Conservation (phyloP, 2,113 vertebrate genomes). For the Chionodraco myersi region DNA sequence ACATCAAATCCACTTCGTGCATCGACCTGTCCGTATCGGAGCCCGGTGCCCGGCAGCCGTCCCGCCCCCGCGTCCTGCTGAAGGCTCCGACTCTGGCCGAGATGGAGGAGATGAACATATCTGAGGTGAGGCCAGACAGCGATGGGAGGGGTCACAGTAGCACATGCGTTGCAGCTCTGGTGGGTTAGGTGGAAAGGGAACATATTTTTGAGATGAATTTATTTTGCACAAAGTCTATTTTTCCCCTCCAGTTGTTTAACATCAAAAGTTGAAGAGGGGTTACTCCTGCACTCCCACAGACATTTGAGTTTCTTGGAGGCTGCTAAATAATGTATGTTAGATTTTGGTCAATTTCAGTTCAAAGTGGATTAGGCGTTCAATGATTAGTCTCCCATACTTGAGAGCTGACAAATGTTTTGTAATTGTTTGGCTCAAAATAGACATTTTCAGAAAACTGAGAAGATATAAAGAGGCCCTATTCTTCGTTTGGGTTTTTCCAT, state of each 20-base stretch:
- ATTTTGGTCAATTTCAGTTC: too few species aligned
- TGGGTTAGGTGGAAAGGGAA: not conserved
- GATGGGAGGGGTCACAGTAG: not conserved
- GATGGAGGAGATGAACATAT: constrained; percentile 97
- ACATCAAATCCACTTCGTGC: constrained; percentile 90
- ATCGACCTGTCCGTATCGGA: constrained; percentile 87
- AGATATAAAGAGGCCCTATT: too few species aligned
- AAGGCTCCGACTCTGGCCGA: constrained; percentile 95
- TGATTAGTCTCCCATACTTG: too few species aligned
- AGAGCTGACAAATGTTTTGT: too few species aligned
- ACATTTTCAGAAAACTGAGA: too few species aligned
- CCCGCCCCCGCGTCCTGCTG: constrained; percentile 88
- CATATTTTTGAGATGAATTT: not conserved
- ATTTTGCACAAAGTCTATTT: not conserved
- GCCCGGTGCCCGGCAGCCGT: not conserved
- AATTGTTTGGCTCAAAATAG: too few species aligned
- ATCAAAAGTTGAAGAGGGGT: not conserved
- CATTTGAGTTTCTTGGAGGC: not conserved
- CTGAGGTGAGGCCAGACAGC: constrained; percentile 82
- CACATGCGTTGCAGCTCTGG: constrained; percentile 2
- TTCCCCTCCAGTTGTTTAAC: not conserved
- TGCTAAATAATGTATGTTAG: not conserved
- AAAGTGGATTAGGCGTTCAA: too few species aligned
- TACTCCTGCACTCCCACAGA: not conserved
- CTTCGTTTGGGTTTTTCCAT: too few species aligned